Conservation (phyloP, 2,113 vertebrate species). For the Cephalophus harveyi region DNA sequence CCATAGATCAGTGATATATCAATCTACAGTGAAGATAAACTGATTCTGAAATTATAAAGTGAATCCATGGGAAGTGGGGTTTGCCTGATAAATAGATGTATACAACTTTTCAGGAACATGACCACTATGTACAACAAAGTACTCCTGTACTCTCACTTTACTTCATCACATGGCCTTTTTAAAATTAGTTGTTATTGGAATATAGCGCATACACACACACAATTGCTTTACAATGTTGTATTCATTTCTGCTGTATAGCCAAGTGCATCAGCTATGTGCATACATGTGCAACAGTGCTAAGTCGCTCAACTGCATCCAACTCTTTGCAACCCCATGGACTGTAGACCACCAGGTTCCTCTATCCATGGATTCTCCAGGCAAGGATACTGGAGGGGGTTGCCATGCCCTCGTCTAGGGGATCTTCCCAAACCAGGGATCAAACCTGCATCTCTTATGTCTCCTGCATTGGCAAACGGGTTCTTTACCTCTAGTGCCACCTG, state of each 20-base stretch:
- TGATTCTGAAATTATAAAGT: not conserved
- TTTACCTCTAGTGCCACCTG: not conserved
- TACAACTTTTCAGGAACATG: not conserved
- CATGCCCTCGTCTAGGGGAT: not conserved
- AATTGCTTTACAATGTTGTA: not conserved
- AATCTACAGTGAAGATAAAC: not conserved
- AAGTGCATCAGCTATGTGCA: not conserved
- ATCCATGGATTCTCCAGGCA: not conserved
- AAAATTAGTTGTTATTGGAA: not conserved
- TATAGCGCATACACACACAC: rapidly evolving
- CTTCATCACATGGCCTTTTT: not conserved
- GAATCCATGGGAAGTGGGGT: not conserved
- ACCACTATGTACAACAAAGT: not conserved
- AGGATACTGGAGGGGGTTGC: not conserved
- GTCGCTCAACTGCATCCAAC: not conserved
- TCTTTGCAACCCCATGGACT: not conserved
- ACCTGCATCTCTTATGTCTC: not conserved
- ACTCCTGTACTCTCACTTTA: not conserved
- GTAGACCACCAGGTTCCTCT: not conserved
- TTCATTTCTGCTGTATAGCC: not conserved
- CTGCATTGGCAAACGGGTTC: not conserved
- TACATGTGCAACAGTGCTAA: not conserved
- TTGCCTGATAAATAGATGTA: not conserved
- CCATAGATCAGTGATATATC: not conserved
- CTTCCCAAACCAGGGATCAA: not conserved